Evolutionary conservation across 2,888 invertebrate genomes (phyloP), one percentile per base, ranked within the genome.

Genomic region (Phaedon cochleariae): DNA sequence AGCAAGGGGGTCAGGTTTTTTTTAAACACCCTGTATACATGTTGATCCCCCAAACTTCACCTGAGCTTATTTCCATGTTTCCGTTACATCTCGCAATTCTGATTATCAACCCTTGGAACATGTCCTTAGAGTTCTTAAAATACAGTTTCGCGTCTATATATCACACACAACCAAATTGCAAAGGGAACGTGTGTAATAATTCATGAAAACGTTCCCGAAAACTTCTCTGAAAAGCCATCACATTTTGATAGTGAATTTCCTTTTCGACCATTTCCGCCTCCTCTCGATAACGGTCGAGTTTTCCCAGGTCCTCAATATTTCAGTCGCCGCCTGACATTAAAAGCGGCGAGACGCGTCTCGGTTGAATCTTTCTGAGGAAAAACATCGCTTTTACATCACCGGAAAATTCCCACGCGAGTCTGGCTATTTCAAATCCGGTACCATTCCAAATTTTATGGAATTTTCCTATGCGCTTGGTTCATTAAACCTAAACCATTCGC

Each of bases 221-320:
- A 70, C 67, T 70, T 65, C 64, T 59, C 63, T 62, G 65, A 68
- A 64, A 68, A 69, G 67, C 71, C 63, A 71, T 71, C 67, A 69
- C 65, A 63, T 64, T 69, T 66, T 69, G 64, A 69, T 69, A 67
- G 67, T 64, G 67, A 70, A 65, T 70, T 67, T 67, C 57, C 67
- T 59, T 46, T 15, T 70, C 71, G 71, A 52, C 62, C 45, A 37
- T 69, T 62, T 69, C 69, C 71, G 71, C 45, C 31, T 3, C 26
- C 10, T 15, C 53, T 71, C 71, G 71, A 62, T 62, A 59, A 21
- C 17, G 17, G 37, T 69, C 71, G 71, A 31, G 21, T 61, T 71
- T 71, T 66, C 71, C 71, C 71, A 63, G 71, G 71, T 67, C 64
- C 59, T 66, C 66, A 66, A 67, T 67, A 66, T 67, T 71, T 68